Percentiles rank a stretch among this genome's conserved stretches.
Conservation (phyloP, 2,888 invertebrate species). For the Drosophila paracracens region DNA sequence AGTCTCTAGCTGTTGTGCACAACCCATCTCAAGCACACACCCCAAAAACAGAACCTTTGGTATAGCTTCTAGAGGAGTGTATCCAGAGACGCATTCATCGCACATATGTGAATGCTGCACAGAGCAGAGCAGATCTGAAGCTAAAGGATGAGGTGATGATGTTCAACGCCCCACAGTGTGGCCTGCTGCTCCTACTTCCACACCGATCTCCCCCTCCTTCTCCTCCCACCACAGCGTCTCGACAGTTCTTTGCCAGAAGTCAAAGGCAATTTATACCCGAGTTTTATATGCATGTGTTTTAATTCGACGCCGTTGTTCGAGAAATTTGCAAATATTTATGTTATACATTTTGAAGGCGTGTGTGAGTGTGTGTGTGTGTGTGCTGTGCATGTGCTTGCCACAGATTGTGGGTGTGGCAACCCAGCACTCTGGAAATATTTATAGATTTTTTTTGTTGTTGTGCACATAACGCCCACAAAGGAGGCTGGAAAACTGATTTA, state of each 20-base stretch:
- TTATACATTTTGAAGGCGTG: slow-evolving; percentile 74
- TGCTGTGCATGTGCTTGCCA: slow-evolving; percentile 4
- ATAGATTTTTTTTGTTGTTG: slow-evolving; percentile 32
- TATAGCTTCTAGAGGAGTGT: slow-evolving; percentile 10
- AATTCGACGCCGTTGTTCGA: slow-evolving; percentile 56
- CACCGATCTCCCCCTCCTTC: not conserved
- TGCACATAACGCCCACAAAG: slow-evolving; percentile 26
- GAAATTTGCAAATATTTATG: slow-evolving; percentile 69
- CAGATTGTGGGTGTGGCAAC: slow-evolving; percentile 48
- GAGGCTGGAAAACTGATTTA: slow-evolving; percentile 27
- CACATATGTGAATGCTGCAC: slow-evolving; percentile 34
- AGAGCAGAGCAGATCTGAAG: slow-evolving; percentile 4
- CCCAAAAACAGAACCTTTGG: slow-evolving; percentile 55
- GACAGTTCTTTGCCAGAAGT: slow-evolving; percentile 57
- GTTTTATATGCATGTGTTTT: slow-evolving; percentile 57
- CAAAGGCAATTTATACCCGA: slow-evolving; percentile 64
- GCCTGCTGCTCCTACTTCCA: slow-evolving; percentile 6
- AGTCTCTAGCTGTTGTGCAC: slow-evolving; percentile 23
- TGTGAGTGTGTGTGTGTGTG: slow-evolving; percentile 12
- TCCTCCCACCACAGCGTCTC: not conserved
- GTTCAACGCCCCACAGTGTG: slow-evolving; percentile 65
- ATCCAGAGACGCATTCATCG: slow-evolving; percentile 27
- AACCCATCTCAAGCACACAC: slow-evolving; percentile 59
- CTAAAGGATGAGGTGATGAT: slow-evolving; percentile 75
- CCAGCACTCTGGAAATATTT: slow-evolving; percentile 46